A percentile compares a stretch with the other conserved stretches of the same genome.
Evolutionary conservation across 2,888 invertebrate species (phyloP).

Genomic region (Tetragonisca angustula): DNA sequence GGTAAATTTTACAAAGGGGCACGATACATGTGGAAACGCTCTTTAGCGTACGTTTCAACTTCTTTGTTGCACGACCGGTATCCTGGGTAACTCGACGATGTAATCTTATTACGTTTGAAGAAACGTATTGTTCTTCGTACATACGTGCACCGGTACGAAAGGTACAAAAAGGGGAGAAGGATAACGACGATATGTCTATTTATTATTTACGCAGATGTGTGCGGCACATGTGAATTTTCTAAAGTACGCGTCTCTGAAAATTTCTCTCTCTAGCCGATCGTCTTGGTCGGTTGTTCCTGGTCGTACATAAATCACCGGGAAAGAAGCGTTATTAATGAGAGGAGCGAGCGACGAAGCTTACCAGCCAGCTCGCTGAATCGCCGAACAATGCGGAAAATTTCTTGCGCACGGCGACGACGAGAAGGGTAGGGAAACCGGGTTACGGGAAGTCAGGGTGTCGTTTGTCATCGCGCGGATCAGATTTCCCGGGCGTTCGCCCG

Average conservation of each 20-base stretch:
- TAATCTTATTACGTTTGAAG: background rate
- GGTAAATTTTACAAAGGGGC: too few relatives aligned
- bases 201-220: background rate
- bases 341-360: background rate
- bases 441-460: conserved; percentile 47
- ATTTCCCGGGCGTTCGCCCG: conserved; percentile 42
- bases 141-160: too few relatives aligned
- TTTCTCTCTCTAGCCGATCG: background rate
- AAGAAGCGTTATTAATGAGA: conserved; percentile 42
- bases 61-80: background rate
- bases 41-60: too few relatives aligned
- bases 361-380: conserved; percentile 4
- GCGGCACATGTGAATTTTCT: background rate
- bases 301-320: conserved; percentile 29
- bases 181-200: background rate
- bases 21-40: too few relatives aligned
- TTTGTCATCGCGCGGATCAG: conserved; percentile 68
- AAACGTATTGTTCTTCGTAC: background rate
- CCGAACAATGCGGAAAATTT: conserved; percentile 53
- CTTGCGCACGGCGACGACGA: conserved; percentile 11
- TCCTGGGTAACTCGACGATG: background rate
- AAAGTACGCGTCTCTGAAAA: background rate
- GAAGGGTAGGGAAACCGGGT: conserved; percentile 24
- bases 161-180: background rate
- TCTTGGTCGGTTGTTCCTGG: background rate